Evolutionary conservation across 2,797 vertebrate genomes (phyloP), one percentile per base, ranked within the genome.

Genomic region (Rhinogobio ventralis): DNA sequence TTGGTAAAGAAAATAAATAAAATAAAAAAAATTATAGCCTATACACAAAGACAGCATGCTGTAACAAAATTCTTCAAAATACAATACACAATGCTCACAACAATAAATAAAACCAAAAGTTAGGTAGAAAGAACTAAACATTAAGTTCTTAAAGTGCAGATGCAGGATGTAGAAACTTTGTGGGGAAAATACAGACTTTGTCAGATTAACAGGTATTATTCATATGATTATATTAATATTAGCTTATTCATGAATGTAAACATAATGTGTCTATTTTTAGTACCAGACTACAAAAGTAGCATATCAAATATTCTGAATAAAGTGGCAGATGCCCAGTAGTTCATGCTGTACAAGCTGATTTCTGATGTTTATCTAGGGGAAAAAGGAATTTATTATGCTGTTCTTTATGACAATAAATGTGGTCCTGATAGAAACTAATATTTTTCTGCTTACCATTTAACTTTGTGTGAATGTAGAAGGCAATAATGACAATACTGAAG

Each of bases 171-270:
- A 57, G 7, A 57, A 53, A 55, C 19, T 33, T 15, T 64, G 46
- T 13, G 17, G 46, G 71, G 15, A n/a, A 49, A 49, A 73, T 72
- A 28, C 69, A 72, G 42, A 28, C 4, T 28, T 28, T 28, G 4
- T 20, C 15, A 72, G 15, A 25, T 49, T 25, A 72, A 51, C 17
- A 20, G 9, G 33, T n/a, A 71, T n/a, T 23, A 33, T 53, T 53
- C 53, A 74, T 53, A 74, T 2, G 2, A 33, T 51, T 23, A 74
- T 74, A 20, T 51, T 23, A 53, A 53, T 33, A 33, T 2, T 76
- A 76, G 74, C 74, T 76, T 76, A 76, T 76, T 55, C 51, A 57
- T 1, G 1, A 76, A 57, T 57, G 74, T 17, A 76, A 76, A 76
- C 51, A n/a, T 51, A 1, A 53, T 36, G 5, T 55, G 1, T 8